Conservation (phyloP, 2,113 vertebrate species). For the Macroglossus sobrinus region DNA sequence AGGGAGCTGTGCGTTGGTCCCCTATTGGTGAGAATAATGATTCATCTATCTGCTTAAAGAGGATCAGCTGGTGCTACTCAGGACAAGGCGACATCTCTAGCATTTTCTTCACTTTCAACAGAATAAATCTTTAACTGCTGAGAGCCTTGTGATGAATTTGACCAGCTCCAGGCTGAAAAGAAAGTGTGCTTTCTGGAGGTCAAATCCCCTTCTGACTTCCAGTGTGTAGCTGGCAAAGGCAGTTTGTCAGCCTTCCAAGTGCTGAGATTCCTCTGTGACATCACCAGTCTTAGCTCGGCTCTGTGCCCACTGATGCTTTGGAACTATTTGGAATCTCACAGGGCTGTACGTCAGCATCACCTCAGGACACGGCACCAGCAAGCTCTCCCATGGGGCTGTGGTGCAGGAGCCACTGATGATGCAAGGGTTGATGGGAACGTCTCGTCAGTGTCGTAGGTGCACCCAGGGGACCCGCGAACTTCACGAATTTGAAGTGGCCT, state of each 20-base stretch:
- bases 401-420: conserved; percentile 29
- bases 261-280: conserved; percentile 70
- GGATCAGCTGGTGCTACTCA: background rate
- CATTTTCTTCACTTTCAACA: background rate
- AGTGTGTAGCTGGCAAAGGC: conserved; percentile 48
- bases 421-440: conserved; percentile 4
- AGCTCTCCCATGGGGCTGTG: background rate
- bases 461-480: background rate
- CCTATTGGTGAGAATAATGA: background rate
- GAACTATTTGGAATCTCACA: conserved; percentile 62
- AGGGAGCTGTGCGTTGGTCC: background rate
- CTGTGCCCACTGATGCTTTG: conserved; percentile 52
- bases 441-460: background rate
- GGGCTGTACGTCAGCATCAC: conserved; percentile 71
- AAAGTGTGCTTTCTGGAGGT: background rate
- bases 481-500: background rate
- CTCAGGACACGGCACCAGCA: rapidly evolving
- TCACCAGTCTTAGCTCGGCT: conserved; percentile 81
- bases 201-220: conserved; percentile 53
- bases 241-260: conserved; percentile 42
- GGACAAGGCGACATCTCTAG: background rate
- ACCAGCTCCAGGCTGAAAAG: background rate
- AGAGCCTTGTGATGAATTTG: conserved; percentile 53
- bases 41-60: rapidly evolving
- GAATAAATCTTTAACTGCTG: background rate